Percentiles rank a stretch among this genome's conserved stretches.
Evolutionary conservation across 1,140 invertebrate genomes (phyloP).

Genomic region (Oedothorax gibbosus): DNA sequence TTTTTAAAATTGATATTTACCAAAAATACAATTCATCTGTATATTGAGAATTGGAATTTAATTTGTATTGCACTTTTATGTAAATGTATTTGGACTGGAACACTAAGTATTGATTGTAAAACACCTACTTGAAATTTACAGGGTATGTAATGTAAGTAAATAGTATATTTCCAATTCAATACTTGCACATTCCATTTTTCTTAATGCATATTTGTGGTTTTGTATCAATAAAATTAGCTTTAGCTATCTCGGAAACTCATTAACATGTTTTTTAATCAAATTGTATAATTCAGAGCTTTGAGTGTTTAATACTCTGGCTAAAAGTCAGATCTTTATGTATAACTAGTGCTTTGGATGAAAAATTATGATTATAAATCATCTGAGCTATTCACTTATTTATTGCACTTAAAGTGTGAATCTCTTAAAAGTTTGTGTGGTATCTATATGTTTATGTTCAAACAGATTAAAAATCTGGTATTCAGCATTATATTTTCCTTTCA

Average conservation of each 20-base stretch:
- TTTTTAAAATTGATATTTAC: neutral
- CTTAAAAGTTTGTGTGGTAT: neutral
- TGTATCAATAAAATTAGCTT: constrained; percentile 45
- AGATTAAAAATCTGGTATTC: constrained; percentile 48
- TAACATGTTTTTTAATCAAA: constrained; percentile 21
- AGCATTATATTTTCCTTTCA: no score
- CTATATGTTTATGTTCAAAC: constrained; percentile 21
- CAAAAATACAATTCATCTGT: neutral
- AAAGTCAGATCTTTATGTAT: constrained; percentile 46
- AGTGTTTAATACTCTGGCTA: constrained; percentile 24
- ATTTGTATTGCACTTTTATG: constrained; percentile 16
- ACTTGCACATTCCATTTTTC: constrained; percentile 52
- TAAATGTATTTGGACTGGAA: constrained; percentile 6
- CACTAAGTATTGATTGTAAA: constrained; percentile 8
- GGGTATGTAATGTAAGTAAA: constrained; percentile 51
- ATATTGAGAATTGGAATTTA: neutral
- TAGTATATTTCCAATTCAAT: constrained; percentile 31
- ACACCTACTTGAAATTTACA: constrained; percentile 50
- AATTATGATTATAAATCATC: constrained; percentile 39
- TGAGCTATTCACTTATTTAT: constrained; percentile 26
- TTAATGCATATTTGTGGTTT: constrained; percentile 46
- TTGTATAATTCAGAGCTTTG: constrained; percentile 39
- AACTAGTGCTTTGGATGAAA: constrained; percentile 22
- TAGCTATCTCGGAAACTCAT: constrained; percentile 42
- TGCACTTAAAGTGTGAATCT: constrained; percentile 34